These are phyloP conservation scores for Uloborus plumipes DNA, from an alignment of 2,888 invertebrate genomes.

Conservation along the genomic window DNA sequence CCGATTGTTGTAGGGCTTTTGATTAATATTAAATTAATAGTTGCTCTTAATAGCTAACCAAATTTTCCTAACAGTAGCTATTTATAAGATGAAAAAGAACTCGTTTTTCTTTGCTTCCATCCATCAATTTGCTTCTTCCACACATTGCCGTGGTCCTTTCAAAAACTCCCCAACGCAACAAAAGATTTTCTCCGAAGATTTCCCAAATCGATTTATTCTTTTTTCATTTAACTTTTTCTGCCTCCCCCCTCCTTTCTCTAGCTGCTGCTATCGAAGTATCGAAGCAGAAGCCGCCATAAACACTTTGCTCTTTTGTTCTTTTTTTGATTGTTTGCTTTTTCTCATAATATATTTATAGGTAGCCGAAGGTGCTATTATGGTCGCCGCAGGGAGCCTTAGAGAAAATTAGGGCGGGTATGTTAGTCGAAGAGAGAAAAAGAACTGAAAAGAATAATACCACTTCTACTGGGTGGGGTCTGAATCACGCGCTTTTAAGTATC, in stretches of 20 bases:
- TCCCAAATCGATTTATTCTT: neutral
- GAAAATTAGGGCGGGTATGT: conserved; percentile 43
- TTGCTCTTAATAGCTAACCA: too few relatives aligned
- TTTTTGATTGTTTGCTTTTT: conserved; percentile 1
- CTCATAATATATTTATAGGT: conserved; percentile 34
- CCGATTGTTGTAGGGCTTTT: too few relatives aligned
- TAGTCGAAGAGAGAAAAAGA: neutral
- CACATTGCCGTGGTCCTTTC: too few relatives aligned
- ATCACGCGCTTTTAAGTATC: conserved; percentile 11
- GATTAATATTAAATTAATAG: too few relatives aligned
- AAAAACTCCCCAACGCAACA: too few relatives aligned
- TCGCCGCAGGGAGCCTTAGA: conserved; percentile 19
- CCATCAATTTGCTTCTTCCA: too few relatives aligned
- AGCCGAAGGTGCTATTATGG: conserved; percentile 27
- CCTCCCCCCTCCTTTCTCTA: neutral
- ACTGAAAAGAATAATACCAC: conserved; percentile 25
- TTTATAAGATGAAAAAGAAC: neutral
- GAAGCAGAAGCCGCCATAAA: conserved; percentile 6
- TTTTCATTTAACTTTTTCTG: neutral
- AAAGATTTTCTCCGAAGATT: too few relatives aligned
- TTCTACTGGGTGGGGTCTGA: conserved; percentile 17
- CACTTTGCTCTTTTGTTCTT: conserved; percentile 6
- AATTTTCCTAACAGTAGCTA: neutral
- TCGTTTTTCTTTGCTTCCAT: neutral
- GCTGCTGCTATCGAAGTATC: conserved; percentile 1